These are phyloP conservation scores for Lanistes nyassanus DNA, from an alignment of 1,140 invertebrate species.

Conservation along the genomic window DNA sequence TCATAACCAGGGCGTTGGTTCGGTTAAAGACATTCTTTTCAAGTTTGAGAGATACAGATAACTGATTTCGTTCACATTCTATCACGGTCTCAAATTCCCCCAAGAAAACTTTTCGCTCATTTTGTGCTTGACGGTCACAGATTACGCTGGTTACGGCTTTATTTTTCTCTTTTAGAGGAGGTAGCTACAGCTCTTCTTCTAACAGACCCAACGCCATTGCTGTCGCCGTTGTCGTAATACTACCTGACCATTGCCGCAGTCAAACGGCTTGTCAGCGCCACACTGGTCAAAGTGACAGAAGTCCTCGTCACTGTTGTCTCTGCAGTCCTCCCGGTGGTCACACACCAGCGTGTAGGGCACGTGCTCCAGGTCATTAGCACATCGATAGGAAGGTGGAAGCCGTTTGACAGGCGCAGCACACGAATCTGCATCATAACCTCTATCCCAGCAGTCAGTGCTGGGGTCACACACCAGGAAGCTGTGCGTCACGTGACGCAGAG, in stretches of 20 bases:
- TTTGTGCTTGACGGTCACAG: too few relatives aligned
- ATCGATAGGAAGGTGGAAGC: not conserved
- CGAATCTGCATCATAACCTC: not conserved
- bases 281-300: constrained; percentile 3
- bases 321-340: constrained; percentile 12
- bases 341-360: constrained; percentile 15
- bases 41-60: too few relatives aligned
- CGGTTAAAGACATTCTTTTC: too few relatives aligned
- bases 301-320: constrained; percentile 6
- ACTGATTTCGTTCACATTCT: too few relatives aligned
- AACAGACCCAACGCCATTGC: too few relatives aligned
- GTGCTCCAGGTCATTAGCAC: not conserved
- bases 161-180: too few relatives aligned
- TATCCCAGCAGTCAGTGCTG: not conserved
- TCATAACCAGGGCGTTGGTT: too few relatives aligned
- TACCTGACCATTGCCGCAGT: not conserved
- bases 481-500: not conserved
- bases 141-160: too few relatives aligned
- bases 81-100: too few relatives aligned
- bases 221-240: not conserved
- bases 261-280: not conserved
- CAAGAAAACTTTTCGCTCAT: too few relatives aligned
- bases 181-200: too few relatives aligned
- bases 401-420: not conserved
- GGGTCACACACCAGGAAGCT: not conserved